Percentiles rank a stretch among this genome's conserved stretches.
Conservation (phyloP, 2,797 vertebrate species). For the Poecilia gillii region DNA sequence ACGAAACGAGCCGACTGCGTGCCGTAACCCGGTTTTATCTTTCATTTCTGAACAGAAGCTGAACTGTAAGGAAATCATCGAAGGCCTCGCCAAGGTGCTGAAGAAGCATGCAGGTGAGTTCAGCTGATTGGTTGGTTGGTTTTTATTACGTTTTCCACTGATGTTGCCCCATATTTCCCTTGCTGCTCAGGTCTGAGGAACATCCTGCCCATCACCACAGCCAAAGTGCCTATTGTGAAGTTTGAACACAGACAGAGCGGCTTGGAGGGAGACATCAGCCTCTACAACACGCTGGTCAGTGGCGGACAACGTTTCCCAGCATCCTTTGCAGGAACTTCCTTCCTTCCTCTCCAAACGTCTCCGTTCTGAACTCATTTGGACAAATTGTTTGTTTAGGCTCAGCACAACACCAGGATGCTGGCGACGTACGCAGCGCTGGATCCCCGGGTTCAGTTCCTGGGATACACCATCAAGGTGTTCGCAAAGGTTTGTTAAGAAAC, state of each 20-base stretch:
- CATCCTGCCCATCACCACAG: slow-evolving; percentile 98
- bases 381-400: slow-evolving; percentile 83
- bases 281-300: slow-evolving; percentile 97
- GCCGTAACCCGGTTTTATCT: background rate
- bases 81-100: slow-evolving; percentile 94
- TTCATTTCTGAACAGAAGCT: slow-evolving; percentile 84
- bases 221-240: slow-evolving; percentile 99
- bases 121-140: background rate
- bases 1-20: background rate
- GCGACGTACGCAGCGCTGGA: slow-evolving; percentile 96
- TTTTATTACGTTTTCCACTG: background rate
- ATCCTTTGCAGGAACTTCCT: background rate
- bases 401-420: slow-evolving; percentile 98
- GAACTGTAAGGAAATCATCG: slow-evolving; percentile 99
- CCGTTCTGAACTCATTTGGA: slow-evolving; percentile 4
- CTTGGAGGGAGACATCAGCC: slow-evolving; percentile 97
- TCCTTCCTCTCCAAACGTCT: background rate
- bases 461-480: slow-evolving; percentile 99
- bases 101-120: slow-evolving; percentile 93
- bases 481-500: slow-evolving; percentile 86
- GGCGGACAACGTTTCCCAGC: background rate
- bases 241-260: slow-evolving; percentile 96
- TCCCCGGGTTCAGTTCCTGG: slow-evolving; percentile 93
- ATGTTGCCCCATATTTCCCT: background rate
- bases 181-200: slow-evolving; percentile 90